Evolutionary conservation across 2,797 vertebrate species (phyloP), one percentile per base, ranked within the genome.

Genomic region (Avahi laniger): DNA sequence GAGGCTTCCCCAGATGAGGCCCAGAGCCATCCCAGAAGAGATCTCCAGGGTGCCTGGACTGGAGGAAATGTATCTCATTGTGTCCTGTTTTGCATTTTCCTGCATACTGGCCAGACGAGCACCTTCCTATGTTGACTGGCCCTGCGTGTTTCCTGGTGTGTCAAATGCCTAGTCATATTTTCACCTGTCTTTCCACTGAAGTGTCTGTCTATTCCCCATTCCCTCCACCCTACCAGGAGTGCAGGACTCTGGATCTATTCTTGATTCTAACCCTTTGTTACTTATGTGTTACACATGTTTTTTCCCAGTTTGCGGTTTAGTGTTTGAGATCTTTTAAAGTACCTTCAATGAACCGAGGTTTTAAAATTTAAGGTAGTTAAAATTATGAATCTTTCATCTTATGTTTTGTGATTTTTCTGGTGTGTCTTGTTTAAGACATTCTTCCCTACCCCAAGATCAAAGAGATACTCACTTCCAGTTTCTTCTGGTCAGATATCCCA

Each of bases 301-400:
- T 65, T 67, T n/a, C 50, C 67, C 63, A 48, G 30, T 24, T 35
- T 92, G 59, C 85, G 54, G 50, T 59, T 96, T 69, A 50, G 46
- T 84, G 79, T 92, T 33, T 61, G 54, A 30, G 52, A 81, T 83
- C 92, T 78, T 57, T 84, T 72, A 52, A 85, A 82, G 35, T 50
- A n/a, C 5, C 61, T 91, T 4, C 30, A 75, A 78, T 85, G 81
- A 89, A 76, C 43, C 24, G 38, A 79, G 43, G 12, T 59, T 72
- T 67, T 95, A 48, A 89, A 35, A 73, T 85, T 18, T 86, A 89
- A 72, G 26, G 28, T 61, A 78, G 50, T 46, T 76, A 43, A 85
- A 94, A 89, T 73, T 18, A 63, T 50, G 50, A 69, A 82, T 70
- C 33, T 92, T 72, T 35, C 35, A 72, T 88, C 76, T 63, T 30